phyloP scores from a whole-genome alignment of 2,888 invertebrate genomes.

The Plutella xylostella region DNA sequence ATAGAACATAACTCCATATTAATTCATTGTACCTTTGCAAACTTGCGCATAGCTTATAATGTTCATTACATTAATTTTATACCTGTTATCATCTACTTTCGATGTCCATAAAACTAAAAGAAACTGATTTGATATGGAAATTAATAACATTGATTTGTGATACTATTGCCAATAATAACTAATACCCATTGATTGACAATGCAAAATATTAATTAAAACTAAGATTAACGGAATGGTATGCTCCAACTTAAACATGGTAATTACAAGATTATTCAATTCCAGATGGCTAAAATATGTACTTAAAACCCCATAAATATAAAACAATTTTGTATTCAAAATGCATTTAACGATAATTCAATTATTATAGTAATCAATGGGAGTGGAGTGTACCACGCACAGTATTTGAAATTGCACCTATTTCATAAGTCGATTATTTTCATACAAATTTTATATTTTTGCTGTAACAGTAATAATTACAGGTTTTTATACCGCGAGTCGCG shows the following conservation, averaged over 20 bases:
- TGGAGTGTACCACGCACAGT: slow-evolving; percentile 29
- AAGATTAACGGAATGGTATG: too few species aligned
- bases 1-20: too few species aligned
- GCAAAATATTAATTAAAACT: slow-evolving; percentile 25
- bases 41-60: too few species aligned
- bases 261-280: background rate
- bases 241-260: slow-evolving; percentile 13
- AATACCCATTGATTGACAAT: slow-evolving; percentile 33
- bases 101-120: background rate
- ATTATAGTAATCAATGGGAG: slow-evolving; percentile 11
- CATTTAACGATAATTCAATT: background rate
- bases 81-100: background rate
- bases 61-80: too few species aligned
- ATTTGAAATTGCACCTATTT: slow-evolving; percentile 40
- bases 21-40: too few species aligned
- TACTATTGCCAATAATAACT: slow-evolving; percentile 51
- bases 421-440: slow-evolving; percentile 53
- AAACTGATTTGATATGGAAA: slow-evolving; percentile 16
- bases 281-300: background rate
- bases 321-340: background rate
- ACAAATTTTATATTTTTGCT: slow-evolving; percentile 51
- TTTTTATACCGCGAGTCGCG: slow-evolving; percentile 31
- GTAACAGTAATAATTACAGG: slow-evolving; percentile 33
- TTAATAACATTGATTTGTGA: slow-evolving; percentile 56
- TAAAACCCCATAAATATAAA: background rate